A percentile compares a stretch with the other conserved stretches of the same genome.
These are phyloP conservation scores for Gymnocypris eckloni DNA, from an alignment of 2,797 vertebrate genomes.

Conservation along the genomic window DNA sequence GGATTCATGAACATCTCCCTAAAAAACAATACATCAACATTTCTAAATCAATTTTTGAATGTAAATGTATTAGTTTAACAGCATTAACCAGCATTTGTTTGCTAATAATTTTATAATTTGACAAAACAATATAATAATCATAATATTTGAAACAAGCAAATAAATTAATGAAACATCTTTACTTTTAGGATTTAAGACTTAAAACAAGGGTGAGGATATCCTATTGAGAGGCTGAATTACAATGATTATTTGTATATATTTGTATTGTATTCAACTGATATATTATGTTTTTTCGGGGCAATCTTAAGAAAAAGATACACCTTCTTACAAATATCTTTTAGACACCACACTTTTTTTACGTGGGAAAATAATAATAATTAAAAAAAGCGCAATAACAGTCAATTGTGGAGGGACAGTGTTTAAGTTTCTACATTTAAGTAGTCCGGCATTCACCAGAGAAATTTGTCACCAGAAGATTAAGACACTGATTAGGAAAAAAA, in stretches of 20 bases:
- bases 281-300: too few relatives aligned
- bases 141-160: not conserved
- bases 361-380: not conserved
- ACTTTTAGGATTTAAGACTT: not conserved
- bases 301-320: too few relatives aligned
- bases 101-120: not conserved
- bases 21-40: not conserved
- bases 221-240: not conserved
- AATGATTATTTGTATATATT: too few relatives aligned
- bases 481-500: not conserved
- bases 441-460: not conserved
- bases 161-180: not conserved
- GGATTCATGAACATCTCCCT: not conserved
- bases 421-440: not conserved
- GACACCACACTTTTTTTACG: not conserved
- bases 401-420: not conserved
- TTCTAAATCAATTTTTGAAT: not conserved
- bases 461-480: not conserved
- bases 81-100: not conserved
- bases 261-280: too few relatives aligned
- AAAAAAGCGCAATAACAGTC: not conserved
- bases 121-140: not conserved
- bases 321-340: not conserved
- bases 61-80: not conserved
- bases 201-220: not conserved